phyloP scores from a whole-genome alignment of 2,888 invertebrate genomes.

The Heteromurus nitidus region DNA sequence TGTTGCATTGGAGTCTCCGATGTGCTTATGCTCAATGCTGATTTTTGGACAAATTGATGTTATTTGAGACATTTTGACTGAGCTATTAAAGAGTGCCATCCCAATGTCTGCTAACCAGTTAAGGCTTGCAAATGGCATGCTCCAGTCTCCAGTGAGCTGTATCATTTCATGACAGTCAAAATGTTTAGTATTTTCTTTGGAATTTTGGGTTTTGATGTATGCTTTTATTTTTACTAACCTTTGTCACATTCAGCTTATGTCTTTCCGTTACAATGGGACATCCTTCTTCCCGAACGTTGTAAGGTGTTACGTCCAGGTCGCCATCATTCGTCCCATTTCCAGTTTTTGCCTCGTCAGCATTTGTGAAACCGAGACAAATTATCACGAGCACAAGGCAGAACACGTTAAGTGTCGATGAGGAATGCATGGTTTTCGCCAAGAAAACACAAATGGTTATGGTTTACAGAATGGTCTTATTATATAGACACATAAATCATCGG shows the following conservation, averaged over 20 bases:
- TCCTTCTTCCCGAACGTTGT: slow-evolving; percentile 47
- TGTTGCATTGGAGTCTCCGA: slow-evolving; percentile 18
- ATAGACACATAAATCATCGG: too few species aligned
- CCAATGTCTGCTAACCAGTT: slow-evolving; percentile 62
- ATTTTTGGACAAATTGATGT: slow-evolving; percentile 49
- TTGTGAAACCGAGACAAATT: background rate
- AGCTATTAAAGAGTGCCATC: slow-evolving; percentile 46
- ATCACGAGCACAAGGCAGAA: background rate
- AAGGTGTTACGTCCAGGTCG: slow-evolving; percentile 48
- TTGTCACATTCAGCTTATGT: slow-evolving; percentile 32
- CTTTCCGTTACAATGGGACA: slow-evolving; percentile 56
- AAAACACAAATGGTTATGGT: too few species aligned
- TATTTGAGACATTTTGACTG: slow-evolving; percentile 55
- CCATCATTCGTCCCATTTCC: background rate
- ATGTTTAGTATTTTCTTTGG: background rate
- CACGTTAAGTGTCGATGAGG: too few species aligned
- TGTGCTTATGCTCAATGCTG: background rate
- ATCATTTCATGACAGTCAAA: background rate
- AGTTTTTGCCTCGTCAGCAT: background rate
- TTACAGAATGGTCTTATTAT: too few species aligned
- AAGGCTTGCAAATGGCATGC: slow-evolving; percentile 46
- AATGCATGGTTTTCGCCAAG: too few species aligned
- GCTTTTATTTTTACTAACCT: slow-evolving; percentile 20
- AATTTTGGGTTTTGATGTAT: background rate
- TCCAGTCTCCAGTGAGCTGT: slow-evolving; percentile 45